Percentiles rank a stretch among this genome's conserved stretches.
These are phyloP conservation scores for Sphaerodactylus townsendi DNA, from an alignment of 2,113 vertebrate genomes.

Conservation along the genomic window DNA sequence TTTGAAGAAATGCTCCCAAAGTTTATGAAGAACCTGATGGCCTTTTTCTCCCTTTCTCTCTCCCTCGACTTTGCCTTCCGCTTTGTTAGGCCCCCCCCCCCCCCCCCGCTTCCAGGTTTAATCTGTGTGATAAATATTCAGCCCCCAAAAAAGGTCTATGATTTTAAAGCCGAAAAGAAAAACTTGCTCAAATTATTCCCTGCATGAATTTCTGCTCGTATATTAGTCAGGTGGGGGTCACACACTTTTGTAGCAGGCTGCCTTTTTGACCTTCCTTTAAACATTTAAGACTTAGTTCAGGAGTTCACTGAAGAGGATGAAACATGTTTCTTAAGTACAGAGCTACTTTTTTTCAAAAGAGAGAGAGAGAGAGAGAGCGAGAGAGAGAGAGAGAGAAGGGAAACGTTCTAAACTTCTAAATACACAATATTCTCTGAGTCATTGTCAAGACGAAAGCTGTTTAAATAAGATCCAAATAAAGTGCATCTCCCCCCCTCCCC, in stretches of 20 bases:
- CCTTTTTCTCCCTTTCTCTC: background rate
- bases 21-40: constrained; percentile 63
- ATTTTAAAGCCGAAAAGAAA: constrained; percentile 50
- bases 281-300: constrained; percentile 84
- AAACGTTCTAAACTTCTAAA: constrained; percentile 70
- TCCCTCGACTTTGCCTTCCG: constrained; percentile 48
- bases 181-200: constrained; percentile 72
- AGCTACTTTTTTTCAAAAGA: constrained; percentile 42
- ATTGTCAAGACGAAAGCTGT: constrained; percentile 78
- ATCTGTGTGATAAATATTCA: constrained; percentile 71
- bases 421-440: constrained; percentile 80
- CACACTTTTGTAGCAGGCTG: constrained; percentile 70
- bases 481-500: constrained; percentile 40
- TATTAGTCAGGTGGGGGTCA: constrained; percentile 68
- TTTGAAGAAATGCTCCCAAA: constrained; percentile 71
- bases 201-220: constrained; percentile 70
- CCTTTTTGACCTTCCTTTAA: constrained; percentile 81
- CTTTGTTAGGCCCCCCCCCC: constrained; percentile 44
- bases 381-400: background rate
- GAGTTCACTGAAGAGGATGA: constrained; percentile 75
- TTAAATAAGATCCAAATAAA: constrained; percentile 76
- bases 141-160: constrained; percentile 44
- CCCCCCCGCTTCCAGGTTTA: constrained; percentile 27
- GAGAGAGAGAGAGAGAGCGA: background rate
- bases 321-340: constrained; percentile 75